A percentile compares a stretch with the other conserved stretches of the same genome.
Conservation (phyloP, 2,888 invertebrate species). For the Anticlea derivata region DNA sequence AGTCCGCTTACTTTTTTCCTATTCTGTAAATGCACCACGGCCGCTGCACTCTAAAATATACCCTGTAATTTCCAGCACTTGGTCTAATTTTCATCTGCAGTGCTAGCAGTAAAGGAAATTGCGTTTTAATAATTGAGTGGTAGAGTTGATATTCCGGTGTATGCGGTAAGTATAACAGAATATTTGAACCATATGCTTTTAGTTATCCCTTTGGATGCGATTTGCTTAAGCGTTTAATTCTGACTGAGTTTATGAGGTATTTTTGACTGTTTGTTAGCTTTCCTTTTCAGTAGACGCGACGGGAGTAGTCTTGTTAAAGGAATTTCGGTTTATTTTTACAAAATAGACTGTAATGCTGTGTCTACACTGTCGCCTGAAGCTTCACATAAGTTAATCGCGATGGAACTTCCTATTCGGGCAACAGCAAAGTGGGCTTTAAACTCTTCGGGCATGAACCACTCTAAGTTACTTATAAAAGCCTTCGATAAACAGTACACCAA, state of each 20-base stretch:
- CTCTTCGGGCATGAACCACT: too few relatives aligned
- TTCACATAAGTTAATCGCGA: too few relatives aligned
- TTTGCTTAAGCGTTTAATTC: constrained; percentile 59
- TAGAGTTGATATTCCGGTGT: constrained; percentile 40
- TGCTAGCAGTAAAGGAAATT: constrained; percentile 29
- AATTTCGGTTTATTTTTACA: constrained; percentile 10
- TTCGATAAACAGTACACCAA: too few relatives aligned
- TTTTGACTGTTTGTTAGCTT: constrained; percentile 41
- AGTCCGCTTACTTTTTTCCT: constrained; percentile 40
- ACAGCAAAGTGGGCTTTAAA: too few relatives aligned
- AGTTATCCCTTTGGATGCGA: constrained; percentile 53
- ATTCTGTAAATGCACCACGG: constrained; percentile 47
- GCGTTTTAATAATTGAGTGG: constrained; percentile 36
- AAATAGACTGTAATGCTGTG: constrained; percentile 3
- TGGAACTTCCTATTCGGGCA: too few relatives aligned
- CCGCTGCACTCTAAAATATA: constrained; percentile 47
- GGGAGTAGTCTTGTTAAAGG: constrained; percentile 8
- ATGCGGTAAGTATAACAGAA: constrained; percentile 36
- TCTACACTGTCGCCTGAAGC: too few relatives aligned
- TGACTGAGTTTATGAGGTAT: constrained; percentile 49
- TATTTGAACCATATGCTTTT: constrained; percentile 44
- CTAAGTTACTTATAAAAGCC: too few relatives aligned
- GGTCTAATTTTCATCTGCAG: constrained; percentile 36
- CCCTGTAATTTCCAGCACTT: constrained; percentile 43
- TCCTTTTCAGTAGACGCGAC: constrained; percentile 24